phyloP scores from a whole-genome alignment of 2,797 vertebrate species.

The Peromyscus eremicus region DNA sequence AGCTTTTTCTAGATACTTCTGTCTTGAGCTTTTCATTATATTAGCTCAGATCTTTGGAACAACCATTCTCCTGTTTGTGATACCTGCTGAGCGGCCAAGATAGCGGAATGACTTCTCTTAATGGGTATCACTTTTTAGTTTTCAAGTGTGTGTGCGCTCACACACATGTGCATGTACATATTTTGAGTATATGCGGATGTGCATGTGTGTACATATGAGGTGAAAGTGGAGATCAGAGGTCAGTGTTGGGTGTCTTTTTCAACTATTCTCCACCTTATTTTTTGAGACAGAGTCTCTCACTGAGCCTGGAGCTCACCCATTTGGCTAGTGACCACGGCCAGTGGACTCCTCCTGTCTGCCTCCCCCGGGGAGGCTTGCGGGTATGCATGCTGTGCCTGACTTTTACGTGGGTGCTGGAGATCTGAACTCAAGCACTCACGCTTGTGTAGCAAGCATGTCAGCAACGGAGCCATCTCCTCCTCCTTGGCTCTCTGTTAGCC shows the following conservation, averaged over 20 bases:
- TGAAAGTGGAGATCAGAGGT: neutral
- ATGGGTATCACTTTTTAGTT: neutral
- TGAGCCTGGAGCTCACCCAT: neutral
- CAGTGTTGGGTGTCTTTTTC: neutral
- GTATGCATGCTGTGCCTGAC: neutral
- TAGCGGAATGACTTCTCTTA: neutral
- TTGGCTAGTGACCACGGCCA: neutral
- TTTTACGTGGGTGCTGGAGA: neutral
- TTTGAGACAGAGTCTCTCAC: neutral
- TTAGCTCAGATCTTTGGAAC: neutral
- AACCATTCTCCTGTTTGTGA: neutral
- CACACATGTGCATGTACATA: neutral
- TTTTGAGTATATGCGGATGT: neutral
- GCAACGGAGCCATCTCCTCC: neutral
- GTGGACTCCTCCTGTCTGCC: neutral
- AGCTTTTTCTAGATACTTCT: constrained; percentile 27
- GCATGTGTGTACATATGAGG: neutral
- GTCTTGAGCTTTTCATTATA: constrained; percentile 32
- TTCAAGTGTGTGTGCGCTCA: neutral
- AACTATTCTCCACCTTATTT: neutral
- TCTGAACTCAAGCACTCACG: neutral
- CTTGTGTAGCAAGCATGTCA: neutral
- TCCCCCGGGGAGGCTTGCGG: neutral
- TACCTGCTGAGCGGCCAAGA: neutral
- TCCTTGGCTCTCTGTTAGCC: neutral